A percentile compares a stretch with the other conserved stretches of the same genome.
These are phyloP conservation scores for Rhizoglyphus robini DNA, from an alignment of 1,140 invertebrate species.

Conservation along the genomic window DNA sequence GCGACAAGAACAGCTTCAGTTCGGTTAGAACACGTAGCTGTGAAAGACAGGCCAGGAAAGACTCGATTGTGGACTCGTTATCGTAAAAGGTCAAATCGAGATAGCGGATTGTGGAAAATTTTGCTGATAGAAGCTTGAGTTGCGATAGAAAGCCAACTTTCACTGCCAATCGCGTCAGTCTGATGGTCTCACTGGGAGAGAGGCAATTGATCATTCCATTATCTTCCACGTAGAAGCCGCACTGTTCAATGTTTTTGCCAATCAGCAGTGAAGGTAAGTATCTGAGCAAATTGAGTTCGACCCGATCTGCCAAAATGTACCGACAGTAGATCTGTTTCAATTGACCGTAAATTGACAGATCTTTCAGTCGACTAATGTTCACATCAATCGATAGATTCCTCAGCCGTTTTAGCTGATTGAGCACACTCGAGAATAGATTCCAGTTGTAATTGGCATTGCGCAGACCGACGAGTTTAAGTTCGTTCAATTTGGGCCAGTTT, in stretches of 20 bases:
- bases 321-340: neutral
- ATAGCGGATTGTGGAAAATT: neutral
- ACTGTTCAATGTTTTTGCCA: neutral
- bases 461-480: neutral
- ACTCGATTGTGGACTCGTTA: neutral
- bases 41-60: neutral
- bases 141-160: neutral
- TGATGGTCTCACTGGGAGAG: neutral
- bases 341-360: neutral
- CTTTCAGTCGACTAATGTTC: neutral
- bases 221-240: neutral
- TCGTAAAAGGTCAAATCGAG: conserved; percentile 4
- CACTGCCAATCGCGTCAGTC: neutral
- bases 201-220: neutral
- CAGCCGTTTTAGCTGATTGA: neutral
- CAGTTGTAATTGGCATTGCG: neutral
- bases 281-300: neutral
- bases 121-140: neutral
- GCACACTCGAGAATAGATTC: neutral
- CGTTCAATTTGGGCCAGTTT: neutral
- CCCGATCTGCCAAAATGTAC: neutral
- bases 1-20: neutral
- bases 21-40: neutral
- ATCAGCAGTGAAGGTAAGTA: neutral
- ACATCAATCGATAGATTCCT: neutral